These are phyloP conservation scores for Ctenochaetus hawaiiensis DNA, from an alignment of 2,797 vertebrate genomes.

Conservation along the genomic window DNA sequence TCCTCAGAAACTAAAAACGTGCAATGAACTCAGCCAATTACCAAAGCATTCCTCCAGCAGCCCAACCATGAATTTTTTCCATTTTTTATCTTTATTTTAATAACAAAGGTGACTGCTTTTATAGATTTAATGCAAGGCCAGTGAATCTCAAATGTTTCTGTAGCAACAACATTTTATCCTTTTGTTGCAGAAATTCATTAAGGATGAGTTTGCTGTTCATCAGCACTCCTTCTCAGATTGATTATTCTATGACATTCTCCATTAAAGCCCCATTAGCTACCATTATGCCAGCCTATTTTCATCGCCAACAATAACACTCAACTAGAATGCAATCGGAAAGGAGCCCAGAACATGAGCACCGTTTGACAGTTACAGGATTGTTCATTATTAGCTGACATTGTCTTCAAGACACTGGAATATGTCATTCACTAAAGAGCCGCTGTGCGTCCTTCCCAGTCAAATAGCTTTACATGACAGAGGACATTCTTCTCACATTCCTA, in stretches of 20 bases:
- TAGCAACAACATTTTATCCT: slow-evolving; percentile 66
- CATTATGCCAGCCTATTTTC: slow-evolving; percentile 79
- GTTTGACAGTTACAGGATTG: slow-evolving; percentile 78
- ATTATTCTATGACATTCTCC: slow-evolving; percentile 79
- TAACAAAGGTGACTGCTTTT: slow-evolving; percentile 33
- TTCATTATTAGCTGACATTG: slow-evolving; percentile 80
- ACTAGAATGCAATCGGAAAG: slow-evolving; percentile 58
- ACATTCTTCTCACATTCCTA: slow-evolving; percentile 62
- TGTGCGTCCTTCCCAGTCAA: slow-evolving; percentile 53
- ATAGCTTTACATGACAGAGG: slow-evolving; percentile 71
- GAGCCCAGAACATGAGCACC: slow-evolving; percentile 53
- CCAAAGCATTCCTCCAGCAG: no score
- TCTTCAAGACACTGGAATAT: slow-evolving; percentile 70
- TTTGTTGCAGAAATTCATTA: slow-evolving; percentile 71
- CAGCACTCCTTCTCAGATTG: slow-evolving; percentile 67
- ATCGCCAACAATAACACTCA: slow-evolving; percentile 75
- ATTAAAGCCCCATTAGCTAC: slow-evolving; percentile 82
- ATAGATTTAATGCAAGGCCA: slow-evolving; percentile 55
- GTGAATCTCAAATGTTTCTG: slow-evolving; percentile 46
- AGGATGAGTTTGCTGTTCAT: slow-evolving; percentile 54
- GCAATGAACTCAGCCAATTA: no score
- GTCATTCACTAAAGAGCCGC: slow-evolving; percentile 71
- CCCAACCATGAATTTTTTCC: no score
- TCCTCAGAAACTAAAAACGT: no score
- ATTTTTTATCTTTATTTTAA: slow-evolving; percentile 42